These are phyloP conservation scores for Larimichthys crocea DNA, from an alignment of 2,113 vertebrate species.

Conservation along the genomic window DNA sequence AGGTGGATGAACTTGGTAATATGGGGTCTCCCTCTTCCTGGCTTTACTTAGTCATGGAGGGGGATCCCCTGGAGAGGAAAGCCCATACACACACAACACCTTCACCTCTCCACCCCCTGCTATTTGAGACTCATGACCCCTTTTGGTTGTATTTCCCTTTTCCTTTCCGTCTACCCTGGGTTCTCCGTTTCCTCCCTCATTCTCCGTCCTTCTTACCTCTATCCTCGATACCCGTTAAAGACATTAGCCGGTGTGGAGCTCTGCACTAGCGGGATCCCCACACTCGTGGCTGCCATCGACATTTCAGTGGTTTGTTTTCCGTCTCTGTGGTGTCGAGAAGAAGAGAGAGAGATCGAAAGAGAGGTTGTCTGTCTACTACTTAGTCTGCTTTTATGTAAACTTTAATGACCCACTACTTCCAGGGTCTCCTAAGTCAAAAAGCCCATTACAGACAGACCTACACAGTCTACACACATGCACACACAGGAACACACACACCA, in stretches of 20 bases:
- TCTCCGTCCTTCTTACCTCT: slow-evolving; percentile 61
- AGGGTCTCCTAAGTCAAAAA: slow-evolving; percentile 70
- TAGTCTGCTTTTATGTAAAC: slow-evolving; percentile 73
- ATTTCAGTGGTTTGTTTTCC: slow-evolving; percentile 75
- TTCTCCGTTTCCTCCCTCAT: slow-evolving; percentile 49
- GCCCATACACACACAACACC: slow-evolving; percentile 44
- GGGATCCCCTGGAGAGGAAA: slow-evolving; percentile 66
- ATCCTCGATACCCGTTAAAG: slow-evolving; percentile 77
- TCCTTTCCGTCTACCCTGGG: slow-evolving; percentile 13
- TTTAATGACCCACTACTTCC: slow-evolving; percentile 76
- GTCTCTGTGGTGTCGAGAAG: slow-evolving; percentile 59
- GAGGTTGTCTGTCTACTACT: slow-evolving; percentile 63
- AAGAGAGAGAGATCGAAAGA: slow-evolving; percentile 40
- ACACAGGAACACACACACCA: slow-evolving; percentile 52
- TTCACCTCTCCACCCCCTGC: slow-evolving; percentile 35
- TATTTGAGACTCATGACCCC: slow-evolving; percentile 57
- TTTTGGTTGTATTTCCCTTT: slow-evolving; percentile 37
- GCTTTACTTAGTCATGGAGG: slow-evolving; percentile 72
- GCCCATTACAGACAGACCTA: slow-evolving; percentile 58
- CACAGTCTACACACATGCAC: slow-evolving; percentile 26
- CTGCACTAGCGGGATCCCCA: slow-evolving; percentile 62
- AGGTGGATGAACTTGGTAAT: slow-evolving; percentile 55
- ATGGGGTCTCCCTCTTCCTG: slow-evolving; percentile 64
- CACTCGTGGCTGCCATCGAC: slow-evolving; percentile 65
- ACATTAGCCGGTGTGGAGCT: slow-evolving; percentile 70